Evolutionary conservation across 2,888 invertebrate species (phyloP), one percentile per base, ranked within the genome.

Genomic region (Temnothorax unifasciatus): DNA sequence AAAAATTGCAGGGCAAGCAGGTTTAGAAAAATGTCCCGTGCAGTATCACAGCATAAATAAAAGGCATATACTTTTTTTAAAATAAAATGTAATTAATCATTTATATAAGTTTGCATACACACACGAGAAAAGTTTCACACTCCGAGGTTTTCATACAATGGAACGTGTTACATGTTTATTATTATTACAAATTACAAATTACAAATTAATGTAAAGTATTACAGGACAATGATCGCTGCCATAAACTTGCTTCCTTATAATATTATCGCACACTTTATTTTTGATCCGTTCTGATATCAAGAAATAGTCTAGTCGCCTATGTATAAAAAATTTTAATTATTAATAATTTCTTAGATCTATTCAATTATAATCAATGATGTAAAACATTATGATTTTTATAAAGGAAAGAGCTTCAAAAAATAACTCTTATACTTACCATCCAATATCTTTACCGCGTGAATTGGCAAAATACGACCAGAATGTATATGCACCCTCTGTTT

Each of bases 171-270:
- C 74, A 66, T 11, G 9, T 38, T 76, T 68, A 29, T 86, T 66
- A 29, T 86, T 66, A 18, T 47, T 25, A 68, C 21, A 68, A 68
- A 47, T 68, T 25, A 68, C 21, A 68, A 68, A 47, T 68, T 86
- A 89, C 38, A 91, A 57, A 66, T 97, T 96, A 74, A 98, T 93
- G 93, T 97, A 97, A 66, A 99, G 95, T 57, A 97, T 96, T 89
- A 99, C 96, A 0, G 99, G 99, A 94, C 99, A 99, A 95, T 99
- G 99, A 95, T 99, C 99, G 93, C 99, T 99, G 57, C 99, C 99
- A 93, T 96, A 96, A 5, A 99, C 97, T 88, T 97, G 95, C 81
- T 96, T 96, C 69, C 98, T 96, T 89, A 99, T 98, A 34, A 97
- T 96, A 93, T 96, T 97, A 95, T 99, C 99, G 93, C 98, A 98